A percentile compares a stretch with the other conserved stretches of the same genome.
Evolutionary conservation across 2,113 vertebrate genomes (phyloP).

Genomic region (Chlorocebus sabaeus): DNA sequence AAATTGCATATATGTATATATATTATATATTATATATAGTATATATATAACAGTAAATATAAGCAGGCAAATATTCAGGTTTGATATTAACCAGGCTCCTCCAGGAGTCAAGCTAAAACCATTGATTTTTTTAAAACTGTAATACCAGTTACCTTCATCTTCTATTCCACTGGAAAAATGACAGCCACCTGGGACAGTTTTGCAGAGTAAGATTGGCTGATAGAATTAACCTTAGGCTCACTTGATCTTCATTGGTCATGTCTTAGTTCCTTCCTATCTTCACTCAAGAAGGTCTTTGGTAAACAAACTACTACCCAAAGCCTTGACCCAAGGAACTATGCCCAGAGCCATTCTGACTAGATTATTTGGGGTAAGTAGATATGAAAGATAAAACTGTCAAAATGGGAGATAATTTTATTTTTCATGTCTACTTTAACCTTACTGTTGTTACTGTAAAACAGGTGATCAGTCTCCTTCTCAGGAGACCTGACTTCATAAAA

Average conservation of each 20-base stretch:
- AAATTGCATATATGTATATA: background rate
- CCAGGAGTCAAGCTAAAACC: background rate
- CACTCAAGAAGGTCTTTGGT: background rate
- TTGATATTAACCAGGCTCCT: background rate
- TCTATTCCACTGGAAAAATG: background rate
- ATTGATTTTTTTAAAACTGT: background rate
- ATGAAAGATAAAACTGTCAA: background rate
- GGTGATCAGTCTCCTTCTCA: constrained; percentile 80
- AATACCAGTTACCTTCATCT: background rate
- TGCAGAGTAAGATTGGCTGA: background rate
- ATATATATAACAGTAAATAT: background rate
- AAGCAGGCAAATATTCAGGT: background rate
- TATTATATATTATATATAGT: background rate
- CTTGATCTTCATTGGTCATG: background rate
- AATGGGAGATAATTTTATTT: background rate
- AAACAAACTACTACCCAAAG: background rate
- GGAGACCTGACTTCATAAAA: constrained; percentile 81
- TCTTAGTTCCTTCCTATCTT: background rate
- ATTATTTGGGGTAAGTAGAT: background rate
- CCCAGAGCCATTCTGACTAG: background rate
- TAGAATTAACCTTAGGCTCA: background rate
- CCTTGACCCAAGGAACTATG: background rate
- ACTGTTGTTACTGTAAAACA: constrained; percentile 80
- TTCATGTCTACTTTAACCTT: constrained; percentile 69
- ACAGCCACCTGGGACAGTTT: background rate